These are phyloP conservation scores for Nephrotoma appendiculata DNA, from an alignment of 2,888 invertebrate genomes.

Conservation along the genomic window DNA sequence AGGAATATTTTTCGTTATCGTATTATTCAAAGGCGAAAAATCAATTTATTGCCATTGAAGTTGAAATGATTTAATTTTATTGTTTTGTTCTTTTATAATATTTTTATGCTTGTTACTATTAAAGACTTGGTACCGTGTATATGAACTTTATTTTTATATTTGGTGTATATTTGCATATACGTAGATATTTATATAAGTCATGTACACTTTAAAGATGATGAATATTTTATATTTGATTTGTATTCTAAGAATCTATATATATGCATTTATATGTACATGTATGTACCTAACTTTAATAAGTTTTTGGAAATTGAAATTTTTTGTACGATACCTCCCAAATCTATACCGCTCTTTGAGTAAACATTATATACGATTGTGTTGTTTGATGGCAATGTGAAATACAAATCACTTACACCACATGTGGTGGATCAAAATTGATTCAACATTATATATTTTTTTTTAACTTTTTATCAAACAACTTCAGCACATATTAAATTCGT, in stretches of 20 bases:
- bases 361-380: not conserved
- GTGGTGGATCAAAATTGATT: not conserved
- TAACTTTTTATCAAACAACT: not conserved
- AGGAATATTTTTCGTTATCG: not conserved
- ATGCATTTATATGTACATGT: not conserved
- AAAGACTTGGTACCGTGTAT: not conserved
- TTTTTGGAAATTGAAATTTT: not conserved
- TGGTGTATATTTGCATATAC: not conserved
- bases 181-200: not conserved
- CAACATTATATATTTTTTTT: not conserved
- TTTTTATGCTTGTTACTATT: not conserved
- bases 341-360: not conserved
- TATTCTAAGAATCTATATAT: not conserved
- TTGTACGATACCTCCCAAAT: not conserved
- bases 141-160: not conserved
- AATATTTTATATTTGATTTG: not conserved
- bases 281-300: not conserved
- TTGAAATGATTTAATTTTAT: not conserved
- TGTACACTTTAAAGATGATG: not conserved
- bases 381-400: not conserved
- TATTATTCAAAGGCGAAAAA: not conserved
- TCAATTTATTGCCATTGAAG: not conserved
- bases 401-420: not conserved
- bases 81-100: not conserved
- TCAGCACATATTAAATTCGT: not conserved